Base-by-base conservation (phyloP, 2,888 invertebrate genomes). In the Dastarcus helophoroides region DNA sequence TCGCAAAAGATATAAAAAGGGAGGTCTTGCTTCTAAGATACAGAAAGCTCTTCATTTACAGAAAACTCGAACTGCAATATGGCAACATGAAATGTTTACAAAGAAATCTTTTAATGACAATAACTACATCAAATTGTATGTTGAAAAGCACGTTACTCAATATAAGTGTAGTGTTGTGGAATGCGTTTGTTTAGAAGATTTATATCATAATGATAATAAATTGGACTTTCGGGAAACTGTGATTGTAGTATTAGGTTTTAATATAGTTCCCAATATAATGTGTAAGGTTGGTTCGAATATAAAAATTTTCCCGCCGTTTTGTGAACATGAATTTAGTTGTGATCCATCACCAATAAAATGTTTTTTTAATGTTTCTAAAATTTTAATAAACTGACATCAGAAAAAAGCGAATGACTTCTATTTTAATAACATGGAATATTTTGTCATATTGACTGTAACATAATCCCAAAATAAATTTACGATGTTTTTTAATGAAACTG, bases 71-170 rank as follows among this genome's bases (percentile, higher is more conserved):
- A 37, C 64, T 30, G 62, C 63, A 15, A 54, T 71, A 30, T 71
- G 71, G 70, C 62, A 67, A 49, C 69, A 72, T 43, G 71, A 72
- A 47, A 51, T 57, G 34, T 69, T 57, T 51, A 50, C 67, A 38
- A 68, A 66, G 2, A 57, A 51, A 45, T 61, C 14, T 28, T 14
- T 14, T 10, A 15, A 21, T 29, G 13, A 29, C 10, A 28, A 42
- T 19, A 30, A 31, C 26, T 29, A 38, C 31, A 32, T 47, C 9
- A 8, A 39, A 8, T n/a, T n/a, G n/a, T n/a, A n/a, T n/a, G n/a
- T n/a, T n/a, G n/a, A n/a, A n/a, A n/a, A n/a, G n/a, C n/a, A n/a
- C n/a, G n/a, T n/a, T n/a, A n/a, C n/a, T n/a, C n/a, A n/a, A n/a
- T n/a, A 42, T 29, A 34, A 36, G 22, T 45, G 41, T 41, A 44